Conservation (phyloP, 2,888 invertebrate genomes). For the Thyatira batis region DNA sequence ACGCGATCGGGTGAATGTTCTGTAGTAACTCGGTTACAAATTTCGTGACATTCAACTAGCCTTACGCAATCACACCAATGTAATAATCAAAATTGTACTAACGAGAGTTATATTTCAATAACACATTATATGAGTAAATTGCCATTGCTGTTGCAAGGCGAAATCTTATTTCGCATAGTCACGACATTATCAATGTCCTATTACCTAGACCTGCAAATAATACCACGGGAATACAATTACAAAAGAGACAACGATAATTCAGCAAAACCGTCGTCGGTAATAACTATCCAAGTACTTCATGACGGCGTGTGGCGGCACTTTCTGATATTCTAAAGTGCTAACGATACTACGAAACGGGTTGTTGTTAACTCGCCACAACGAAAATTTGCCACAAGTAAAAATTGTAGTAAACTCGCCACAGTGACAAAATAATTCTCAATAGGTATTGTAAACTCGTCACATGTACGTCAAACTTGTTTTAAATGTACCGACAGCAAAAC, state of each 20-base stretch:
- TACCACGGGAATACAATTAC: slow-evolving; percentile 53
- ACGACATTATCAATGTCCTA: slow-evolving; percentile 56
- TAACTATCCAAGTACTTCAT: slow-evolving; percentile 44
- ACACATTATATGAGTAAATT: slow-evolving; percentile 39
- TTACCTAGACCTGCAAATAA: slow-evolving; percentile 53
- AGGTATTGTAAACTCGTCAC: too few species aligned
- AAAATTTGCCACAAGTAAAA: too few species aligned
- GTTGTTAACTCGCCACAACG: too few species aligned
- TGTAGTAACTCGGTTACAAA: slow-evolving; percentile 49
- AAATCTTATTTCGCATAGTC: slow-evolving; percentile 57
- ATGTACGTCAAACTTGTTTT: too few species aligned
- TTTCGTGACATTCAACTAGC: slow-evolving; percentile 57
- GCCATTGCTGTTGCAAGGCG: slow-evolving; percentile 43
- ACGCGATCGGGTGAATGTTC: slow-evolving; percentile 61
- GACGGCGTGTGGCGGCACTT: slow-evolving; percentile 36
- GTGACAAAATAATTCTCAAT: too few species aligned
- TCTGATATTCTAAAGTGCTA: slow-evolving; percentile 45
- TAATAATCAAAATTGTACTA: slow-evolving; percentile 46
- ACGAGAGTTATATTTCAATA: slow-evolving; percentile 45
- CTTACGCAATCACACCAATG: slow-evolving; percentile 49
- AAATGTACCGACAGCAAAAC: too few species aligned
- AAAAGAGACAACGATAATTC: slow-evolving; percentile 49
- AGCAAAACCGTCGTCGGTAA: slow-evolving; percentile 44
- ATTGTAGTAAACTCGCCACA: too few species aligned
- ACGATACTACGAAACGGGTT: slow-evolving; percentile 40